These are phyloP conservation scores for Channa striata DNA, from an alignment of 2,797 vertebrate species.

Conservation along the genomic window DNA sequence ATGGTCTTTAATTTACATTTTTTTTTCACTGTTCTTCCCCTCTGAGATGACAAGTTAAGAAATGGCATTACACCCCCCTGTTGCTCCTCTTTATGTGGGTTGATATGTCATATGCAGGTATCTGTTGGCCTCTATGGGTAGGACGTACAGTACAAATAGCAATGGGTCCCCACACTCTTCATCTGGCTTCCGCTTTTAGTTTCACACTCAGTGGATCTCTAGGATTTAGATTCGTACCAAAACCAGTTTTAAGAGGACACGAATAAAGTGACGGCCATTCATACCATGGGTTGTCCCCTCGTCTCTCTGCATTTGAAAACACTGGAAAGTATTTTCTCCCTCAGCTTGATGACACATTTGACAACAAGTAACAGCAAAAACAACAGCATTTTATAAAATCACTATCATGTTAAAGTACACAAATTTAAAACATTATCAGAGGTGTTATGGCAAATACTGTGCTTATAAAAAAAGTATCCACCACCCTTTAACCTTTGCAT, in stretches of 20 bases:
- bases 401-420: constrained; percentile 36
- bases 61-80: constrained; percentile 65
- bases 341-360: constrained; percentile 55
- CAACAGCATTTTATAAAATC: constrained; percentile 55
- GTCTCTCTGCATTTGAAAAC: constrained; percentile 35
- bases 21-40: constrained; percentile 65
- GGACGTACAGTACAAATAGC: constrained; percentile 69
- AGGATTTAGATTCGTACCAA: constrained; percentile 58
- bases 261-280: constrained; percentile 50
- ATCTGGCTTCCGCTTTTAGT: constrained; percentile 29
- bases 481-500: constrained; percentile 32
- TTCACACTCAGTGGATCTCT: constrained; percentile 36
- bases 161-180: constrained; percentile 42
- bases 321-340: constrained; percentile 36
- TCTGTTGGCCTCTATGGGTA: constrained; percentile 67
- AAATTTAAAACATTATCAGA: constrained; percentile 41
- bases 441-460: constrained; percentile 29
- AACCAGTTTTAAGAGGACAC: constrained; percentile 51
- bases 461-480: constrained; percentile 41
- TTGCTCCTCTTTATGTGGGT: constrained; percentile 66
- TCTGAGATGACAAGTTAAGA: constrained; percentile 81
- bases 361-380: constrained; percentile 56
- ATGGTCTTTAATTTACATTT: constrained; percentile 83
- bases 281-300: constrained; percentile 13
- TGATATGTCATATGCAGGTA: constrained; percentile 80